Evolutionary conservation across 2,888 invertebrate genomes (phyloP).

Genomic region (Timema cristinae): DNA sequence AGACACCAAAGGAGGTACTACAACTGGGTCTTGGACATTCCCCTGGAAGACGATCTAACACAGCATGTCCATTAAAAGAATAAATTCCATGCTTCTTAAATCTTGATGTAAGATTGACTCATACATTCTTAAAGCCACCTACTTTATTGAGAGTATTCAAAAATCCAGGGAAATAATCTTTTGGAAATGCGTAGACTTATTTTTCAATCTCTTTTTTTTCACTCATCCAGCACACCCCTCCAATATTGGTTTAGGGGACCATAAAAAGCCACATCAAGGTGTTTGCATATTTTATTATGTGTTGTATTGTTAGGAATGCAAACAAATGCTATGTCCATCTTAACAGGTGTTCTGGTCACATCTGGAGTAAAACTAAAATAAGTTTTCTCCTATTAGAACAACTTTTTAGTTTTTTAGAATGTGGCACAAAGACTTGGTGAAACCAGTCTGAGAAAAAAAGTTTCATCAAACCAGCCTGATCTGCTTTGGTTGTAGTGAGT

Average conservation of each 20-base stretch:
- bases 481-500: conserved; percentile 5
- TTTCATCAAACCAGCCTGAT: conserved; percentile 10
- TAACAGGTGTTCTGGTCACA: neutral
- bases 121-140: too few species aligned
- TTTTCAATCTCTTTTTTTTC: neutral
- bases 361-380: neutral
- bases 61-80: too few species aligned
- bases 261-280: conserved; percentile 7
- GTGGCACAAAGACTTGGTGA: conserved; percentile 5
- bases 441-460: neutral
- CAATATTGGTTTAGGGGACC: neutral
- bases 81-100: too few species aligned
- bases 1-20: too few species aligned
- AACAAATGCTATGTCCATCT: neutral
- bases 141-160: too few species aligned
- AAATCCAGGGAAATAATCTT: neutral
- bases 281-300: neutral
- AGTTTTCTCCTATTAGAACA: neutral
- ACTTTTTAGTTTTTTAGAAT: neutral
- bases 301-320: conserved; percentile 9
- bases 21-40: too few species aligned
- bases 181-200: neutral
- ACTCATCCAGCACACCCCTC: neutral
- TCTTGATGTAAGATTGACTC: too few species aligned
- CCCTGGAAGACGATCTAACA: too few species aligned